Conservation (phyloP, 2,888 invertebrate species). For the Microdon myrmicae region DNA sequence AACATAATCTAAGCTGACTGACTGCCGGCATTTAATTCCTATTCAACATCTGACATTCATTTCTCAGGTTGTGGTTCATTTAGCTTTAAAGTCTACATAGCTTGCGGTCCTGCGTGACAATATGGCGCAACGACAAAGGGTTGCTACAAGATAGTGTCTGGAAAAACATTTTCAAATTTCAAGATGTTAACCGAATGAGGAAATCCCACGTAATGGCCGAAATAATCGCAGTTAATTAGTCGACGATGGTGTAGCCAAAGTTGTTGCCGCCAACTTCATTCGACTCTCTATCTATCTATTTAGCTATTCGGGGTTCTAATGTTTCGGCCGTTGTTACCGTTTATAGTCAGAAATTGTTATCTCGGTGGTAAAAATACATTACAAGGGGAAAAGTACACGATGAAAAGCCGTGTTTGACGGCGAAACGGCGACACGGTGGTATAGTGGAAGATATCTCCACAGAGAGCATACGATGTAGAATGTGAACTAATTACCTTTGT, state of each 20-base stretch:
- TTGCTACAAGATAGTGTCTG: conserved; percentile 21
- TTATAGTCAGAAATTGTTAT: conserved; percentile 50
- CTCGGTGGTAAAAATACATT: conserved; percentile 48
- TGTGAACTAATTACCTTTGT: conserved; percentile 50
- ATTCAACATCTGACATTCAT: conserved; percentile 22
- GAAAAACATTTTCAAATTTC: conserved; percentile 42
- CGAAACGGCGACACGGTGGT: conserved; percentile 35
- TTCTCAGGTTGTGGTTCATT: conserved; percentile 28
- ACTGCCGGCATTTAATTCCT: conserved; percentile 8
- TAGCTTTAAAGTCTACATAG: conserved; percentile 38
- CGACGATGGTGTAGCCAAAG: conserved; percentile 56
- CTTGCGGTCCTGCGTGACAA: conserved; percentile 40
- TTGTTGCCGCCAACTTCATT: conserved; percentile 23
- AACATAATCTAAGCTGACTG: conserved; percentile 12
- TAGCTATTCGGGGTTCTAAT: conserved; percentile 27
- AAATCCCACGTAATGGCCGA: conserved; percentile 68
- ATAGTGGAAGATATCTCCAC: conserved; percentile 24
- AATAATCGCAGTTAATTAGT: conserved; percentile 67
- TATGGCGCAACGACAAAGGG: conserved; percentile 39
- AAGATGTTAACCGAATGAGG: conserved; percentile 57
- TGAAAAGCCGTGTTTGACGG: conserved; percentile 20
- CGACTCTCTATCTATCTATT: conserved; percentile 15
- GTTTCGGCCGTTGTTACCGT: conserved; percentile 48
- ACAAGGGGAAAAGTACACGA: conserved; percentile 37
- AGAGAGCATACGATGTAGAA: conserved; percentile 30